phyloP scores from a whole-genome alignment of 2,113 vertebrate genomes.

The Holacanthus passer region DNA sequence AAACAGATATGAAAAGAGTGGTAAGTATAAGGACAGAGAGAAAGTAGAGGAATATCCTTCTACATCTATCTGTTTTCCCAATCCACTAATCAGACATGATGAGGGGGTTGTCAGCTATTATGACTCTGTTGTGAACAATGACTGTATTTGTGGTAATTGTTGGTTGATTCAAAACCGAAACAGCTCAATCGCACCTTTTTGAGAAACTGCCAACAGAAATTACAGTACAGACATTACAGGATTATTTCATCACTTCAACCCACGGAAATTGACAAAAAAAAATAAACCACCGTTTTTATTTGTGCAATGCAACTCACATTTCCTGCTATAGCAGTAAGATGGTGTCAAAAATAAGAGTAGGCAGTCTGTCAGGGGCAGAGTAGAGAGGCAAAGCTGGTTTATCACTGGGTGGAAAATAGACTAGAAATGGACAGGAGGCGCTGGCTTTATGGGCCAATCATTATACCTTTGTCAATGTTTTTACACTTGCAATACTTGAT shows the following conservation, averaged over 20 bases:
- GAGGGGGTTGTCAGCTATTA: not conserved
- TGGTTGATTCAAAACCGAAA: not conserved
- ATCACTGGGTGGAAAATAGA: not conserved
- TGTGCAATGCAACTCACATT: not conserved
- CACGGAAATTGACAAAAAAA: not conserved
- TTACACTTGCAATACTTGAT: not conserved
- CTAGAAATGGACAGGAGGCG: not conserved
- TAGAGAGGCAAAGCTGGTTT: not conserved
- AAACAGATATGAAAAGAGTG: too few species aligned
- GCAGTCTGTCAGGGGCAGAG: slow-evolving; percentile 9
- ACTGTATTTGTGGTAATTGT: not conserved
- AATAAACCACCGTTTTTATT: slow-evolving; percentile 25
- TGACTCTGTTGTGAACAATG: not conserved
- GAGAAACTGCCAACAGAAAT: not conserved
- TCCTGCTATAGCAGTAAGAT: not conserved
- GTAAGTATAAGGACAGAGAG: too few species aligned
- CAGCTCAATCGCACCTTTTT: not conserved
- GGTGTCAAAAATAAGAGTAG: not conserved
- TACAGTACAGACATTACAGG: slow-evolving; percentile 20
- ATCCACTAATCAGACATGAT: not conserved
- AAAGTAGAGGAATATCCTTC: too few species aligned
- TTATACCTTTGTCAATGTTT: not conserved
- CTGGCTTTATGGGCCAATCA: not conserved
- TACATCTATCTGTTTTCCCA: not conserved
- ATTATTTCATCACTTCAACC: slow-evolving; percentile 48